Conservation (phyloP, 2,888 invertebrate species). For the Zygogramma bicolorata region DNA sequence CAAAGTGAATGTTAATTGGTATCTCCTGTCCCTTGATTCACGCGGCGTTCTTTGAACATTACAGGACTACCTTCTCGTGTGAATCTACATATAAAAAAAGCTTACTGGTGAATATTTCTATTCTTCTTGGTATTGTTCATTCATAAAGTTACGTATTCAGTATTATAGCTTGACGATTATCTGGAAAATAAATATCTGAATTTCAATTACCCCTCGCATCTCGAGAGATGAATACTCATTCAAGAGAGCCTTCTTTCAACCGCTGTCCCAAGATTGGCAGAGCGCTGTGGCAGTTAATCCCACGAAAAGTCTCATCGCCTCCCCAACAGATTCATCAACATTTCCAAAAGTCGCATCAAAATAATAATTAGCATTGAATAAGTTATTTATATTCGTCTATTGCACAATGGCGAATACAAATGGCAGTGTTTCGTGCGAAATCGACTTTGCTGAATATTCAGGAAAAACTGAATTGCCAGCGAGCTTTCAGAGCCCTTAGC, state of each 20-base stretch:
- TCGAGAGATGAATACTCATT: neutral
- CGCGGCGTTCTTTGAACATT: too few relatives aligned
- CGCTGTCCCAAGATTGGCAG: neutral
- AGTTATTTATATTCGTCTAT: constrained; percentile 28
- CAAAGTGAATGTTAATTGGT: too few relatives aligned
- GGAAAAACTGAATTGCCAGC: constrained; percentile 14
- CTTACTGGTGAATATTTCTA: too few relatives aligned
- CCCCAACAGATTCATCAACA: constrained; percentile 15
- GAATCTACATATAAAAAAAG: too few relatives aligned
- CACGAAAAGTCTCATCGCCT: neutral
- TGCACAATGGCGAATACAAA: constrained; percentile 1
- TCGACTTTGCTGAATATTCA: constrained; percentile 33
- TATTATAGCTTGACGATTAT: too few relatives aligned
- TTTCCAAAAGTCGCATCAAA: constrained; percentile 13
- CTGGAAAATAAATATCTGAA: too few relatives aligned
- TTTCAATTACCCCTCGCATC: too few relatives aligned
- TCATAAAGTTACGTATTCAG: too few relatives aligned
- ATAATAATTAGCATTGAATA: constrained; percentile 28
- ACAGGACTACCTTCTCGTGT: too few relatives aligned
- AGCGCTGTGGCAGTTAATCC: neutral
- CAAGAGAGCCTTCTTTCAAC: neutral
- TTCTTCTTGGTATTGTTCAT: too few relatives aligned
- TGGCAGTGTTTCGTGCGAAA: constrained; percentile 19
- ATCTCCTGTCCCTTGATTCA: too few relatives aligned
- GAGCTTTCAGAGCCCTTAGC: constrained; percentile 18